phyloP scores from a whole-genome alignment of 2,797 vertebrate genomes.

The Phrynocephalus vlangalii region DNA sequence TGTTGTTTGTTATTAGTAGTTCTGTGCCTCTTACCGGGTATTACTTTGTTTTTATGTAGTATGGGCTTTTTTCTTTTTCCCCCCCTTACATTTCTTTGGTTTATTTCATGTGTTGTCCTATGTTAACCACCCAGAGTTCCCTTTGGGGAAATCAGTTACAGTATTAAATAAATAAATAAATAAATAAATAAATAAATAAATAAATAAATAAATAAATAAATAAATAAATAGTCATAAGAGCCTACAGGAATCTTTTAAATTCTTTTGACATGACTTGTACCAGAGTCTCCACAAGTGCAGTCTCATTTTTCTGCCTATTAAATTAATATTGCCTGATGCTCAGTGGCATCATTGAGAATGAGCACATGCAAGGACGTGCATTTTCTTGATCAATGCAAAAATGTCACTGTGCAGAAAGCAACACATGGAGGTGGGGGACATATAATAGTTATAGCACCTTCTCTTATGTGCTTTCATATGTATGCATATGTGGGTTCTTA shows the following conservation, averaged over 20 bases:
- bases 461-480: not conserved
- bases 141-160: too few relatives aligned
- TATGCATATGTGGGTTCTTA: not conserved
- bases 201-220: too few relatives aligned
- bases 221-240: not conserved
- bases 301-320: slow-evolving; percentile 18
- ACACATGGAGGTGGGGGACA: not conserved
- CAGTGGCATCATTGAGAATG: slow-evolving; percentile 11
- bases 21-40: too few relatives aligned
- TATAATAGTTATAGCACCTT: not conserved
- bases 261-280: not conserved
- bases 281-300: not conserved
- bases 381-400: slow-evolving; percentile 24
- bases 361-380: not conserved
- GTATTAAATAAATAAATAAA: too few relatives aligned
- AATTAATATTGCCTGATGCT: slow-evolving; percentile 23
- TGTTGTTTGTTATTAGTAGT: too few relatives aligned
- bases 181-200: too few relatives aligned
- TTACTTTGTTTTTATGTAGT: too few relatives aligned
- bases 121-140: too few relatives aligned
- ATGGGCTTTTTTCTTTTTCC: too few relatives aligned
- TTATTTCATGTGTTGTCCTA: too few relatives aligned
- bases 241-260: not conserved
- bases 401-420: not conserved
- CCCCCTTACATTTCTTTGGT: too few relatives aligned